Percentiles rank a stretch among this genome's conserved stretches.
phyloP scores from a whole-genome alignment of 1,140 invertebrate species.

The Drosophila bocqueti region DNA sequence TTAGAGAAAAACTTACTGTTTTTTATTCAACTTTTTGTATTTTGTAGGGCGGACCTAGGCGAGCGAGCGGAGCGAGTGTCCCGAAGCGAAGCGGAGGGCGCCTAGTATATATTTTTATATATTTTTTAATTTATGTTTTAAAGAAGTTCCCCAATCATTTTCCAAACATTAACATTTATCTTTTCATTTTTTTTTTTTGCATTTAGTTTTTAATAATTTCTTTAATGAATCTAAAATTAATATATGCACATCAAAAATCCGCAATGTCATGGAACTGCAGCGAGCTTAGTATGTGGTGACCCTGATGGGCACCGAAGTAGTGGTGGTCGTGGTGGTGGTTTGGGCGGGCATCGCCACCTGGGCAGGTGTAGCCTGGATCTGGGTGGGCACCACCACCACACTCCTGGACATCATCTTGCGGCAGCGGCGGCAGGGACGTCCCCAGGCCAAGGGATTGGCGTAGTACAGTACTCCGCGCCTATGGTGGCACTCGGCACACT shows the following conservation, averaged over 20 bases:
- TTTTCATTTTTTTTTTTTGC: no score
- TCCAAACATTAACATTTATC: not conserved
- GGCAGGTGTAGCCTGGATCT: not conserved
- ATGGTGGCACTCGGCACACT: slow-evolving; percentile 61
- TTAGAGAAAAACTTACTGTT: no score
- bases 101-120: not conserved
- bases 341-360: slow-evolving; percentile 10
- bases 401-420: slow-evolving; percentile 55
- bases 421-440: slow-evolving; percentile 58
- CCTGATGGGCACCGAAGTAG: slow-evolving; percentile 9
- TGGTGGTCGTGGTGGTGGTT: slow-evolving; percentile 28
- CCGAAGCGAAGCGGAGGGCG: no score
- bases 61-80: no score
- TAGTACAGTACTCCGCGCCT: slow-evolving; percentile 37
- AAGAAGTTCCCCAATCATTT: no score
- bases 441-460: slow-evolving; percentile 45
- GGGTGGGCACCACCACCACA: slow-evolving; percentile 2
- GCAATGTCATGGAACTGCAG: no score
- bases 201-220: not conserved
- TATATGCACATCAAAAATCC: not conserved
- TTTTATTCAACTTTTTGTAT: no score
- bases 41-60: no score
- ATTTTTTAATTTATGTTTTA: not conserved
- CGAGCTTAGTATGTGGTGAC: not conserved
- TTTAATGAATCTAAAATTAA: no score